Evolutionary conservation across 2,888 invertebrate species (phyloP).

Genomic region (Agapostemon virescens): DNA sequence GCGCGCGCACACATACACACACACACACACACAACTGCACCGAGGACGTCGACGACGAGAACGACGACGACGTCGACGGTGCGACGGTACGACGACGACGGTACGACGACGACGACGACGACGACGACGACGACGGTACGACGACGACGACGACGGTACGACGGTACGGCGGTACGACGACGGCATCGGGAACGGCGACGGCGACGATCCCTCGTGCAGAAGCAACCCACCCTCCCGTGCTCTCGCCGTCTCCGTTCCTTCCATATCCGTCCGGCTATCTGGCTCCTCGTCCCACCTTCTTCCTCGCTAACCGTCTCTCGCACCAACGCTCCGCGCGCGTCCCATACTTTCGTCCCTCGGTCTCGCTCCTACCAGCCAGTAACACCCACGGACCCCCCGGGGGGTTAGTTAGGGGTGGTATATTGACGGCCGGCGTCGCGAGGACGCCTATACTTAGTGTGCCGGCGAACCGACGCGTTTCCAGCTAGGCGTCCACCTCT

Average conservation of each 20-base stretch:
- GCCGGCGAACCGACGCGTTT: constrained; percentile 78
- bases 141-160: constrained; percentile 38
- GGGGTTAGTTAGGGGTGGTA: constrained; percentile 80
- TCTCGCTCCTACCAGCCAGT: constrained; percentile 63
- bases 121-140: constrained; percentile 34
- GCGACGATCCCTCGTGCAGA: constrained; percentile 66
- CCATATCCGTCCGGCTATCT: constrained; percentile 41
- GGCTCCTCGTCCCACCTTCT: constrained; percentile 54
- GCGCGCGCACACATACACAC: constrained; percentile 55
- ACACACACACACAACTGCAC: constrained; percentile 53
- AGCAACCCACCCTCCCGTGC: constrained; percentile 59
- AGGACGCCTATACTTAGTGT: constrained; percentile 81
- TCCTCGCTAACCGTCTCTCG: constrained; percentile 48
- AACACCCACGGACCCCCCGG: constrained; percentile 70
- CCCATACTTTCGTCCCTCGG: constrained; percentile 56
- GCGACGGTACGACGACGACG: constrained; percentile 32
- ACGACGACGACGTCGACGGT: constrained; percentile 39
- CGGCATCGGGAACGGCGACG: constrained; percentile 50
- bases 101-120: constrained; percentile 36
- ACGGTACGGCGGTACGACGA: constrained; percentile 32
- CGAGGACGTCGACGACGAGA: constrained; percentile 50
- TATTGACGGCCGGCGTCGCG: constrained; percentile 80
- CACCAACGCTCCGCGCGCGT: constrained; percentile 47
- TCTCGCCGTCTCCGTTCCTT: constrained; percentile 58
- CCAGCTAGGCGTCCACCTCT: constrained; percentile 69